Evolutionary conservation across 2,113 vertebrate species (phyloP).

Genomic region (Rhea pennata): DNA sequence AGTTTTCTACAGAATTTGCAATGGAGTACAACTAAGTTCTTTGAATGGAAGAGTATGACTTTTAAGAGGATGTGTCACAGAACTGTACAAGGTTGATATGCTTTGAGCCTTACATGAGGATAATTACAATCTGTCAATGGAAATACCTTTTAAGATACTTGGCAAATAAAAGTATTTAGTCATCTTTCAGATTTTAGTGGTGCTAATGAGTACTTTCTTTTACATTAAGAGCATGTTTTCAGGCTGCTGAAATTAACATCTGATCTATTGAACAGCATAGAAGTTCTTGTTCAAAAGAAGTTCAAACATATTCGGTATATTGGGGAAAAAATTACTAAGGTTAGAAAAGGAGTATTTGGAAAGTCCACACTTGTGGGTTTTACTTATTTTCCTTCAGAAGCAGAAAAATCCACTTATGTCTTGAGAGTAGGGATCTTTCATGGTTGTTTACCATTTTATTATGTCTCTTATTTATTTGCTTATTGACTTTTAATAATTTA

Average conservation of each 20-base stretch:
- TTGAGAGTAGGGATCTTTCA: not conserved
- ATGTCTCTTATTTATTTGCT: not conserved
- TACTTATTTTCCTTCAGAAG: not conserved
- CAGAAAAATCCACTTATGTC: not conserved
- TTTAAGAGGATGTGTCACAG: not conserved
- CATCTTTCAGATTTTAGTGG: not conserved
- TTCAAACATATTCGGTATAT: accelerated
- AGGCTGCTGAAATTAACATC: not conserved
- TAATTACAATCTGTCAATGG: not conserved
- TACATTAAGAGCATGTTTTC: not conserved
- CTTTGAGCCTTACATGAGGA: not conserved
- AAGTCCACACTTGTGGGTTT: not conserved
- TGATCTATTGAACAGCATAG: not conserved
- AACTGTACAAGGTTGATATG: not conserved
- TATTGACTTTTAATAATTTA: not conserved
- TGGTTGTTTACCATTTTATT: not conserved
- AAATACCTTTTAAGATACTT: not conserved
- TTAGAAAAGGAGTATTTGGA: not conserved
- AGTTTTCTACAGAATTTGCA: too few species aligned
- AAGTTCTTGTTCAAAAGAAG: not conserved
- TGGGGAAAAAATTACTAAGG: not conserved
- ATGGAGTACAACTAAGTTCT: too few species aligned
- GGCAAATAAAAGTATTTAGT: not conserved
- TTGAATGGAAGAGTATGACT: not conserved
- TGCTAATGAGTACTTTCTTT: not conserved